These are phyloP conservation scores for Philereme vetulata DNA, from an alignment of 2,888 invertebrate genomes.

Conservation along the genomic window DNA sequence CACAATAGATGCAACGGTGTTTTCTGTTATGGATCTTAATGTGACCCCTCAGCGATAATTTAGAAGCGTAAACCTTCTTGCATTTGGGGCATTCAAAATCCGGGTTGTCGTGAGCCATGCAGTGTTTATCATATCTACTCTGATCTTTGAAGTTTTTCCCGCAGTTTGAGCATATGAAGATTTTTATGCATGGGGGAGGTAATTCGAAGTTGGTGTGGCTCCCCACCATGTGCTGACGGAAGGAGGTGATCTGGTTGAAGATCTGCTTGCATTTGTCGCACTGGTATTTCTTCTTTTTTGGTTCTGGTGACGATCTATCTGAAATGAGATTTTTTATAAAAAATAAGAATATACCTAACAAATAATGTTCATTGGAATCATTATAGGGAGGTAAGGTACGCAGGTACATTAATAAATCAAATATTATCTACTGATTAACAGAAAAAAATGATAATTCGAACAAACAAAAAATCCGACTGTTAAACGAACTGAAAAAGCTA, in stretches of 20 bases:
- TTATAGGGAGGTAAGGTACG: no score
- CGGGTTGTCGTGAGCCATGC: conserved; percentile 72
- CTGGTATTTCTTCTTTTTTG: conserved; percentile 61
- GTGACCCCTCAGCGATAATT: conserved; percentile 70
- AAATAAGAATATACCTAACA: no score
- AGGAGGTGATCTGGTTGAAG: conserved; percentile 62
- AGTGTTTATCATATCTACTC: conserved; percentile 67
- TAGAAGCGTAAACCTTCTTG: conserved; percentile 75
- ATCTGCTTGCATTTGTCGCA: conserved; percentile 74
- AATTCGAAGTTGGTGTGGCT: conserved; percentile 46
- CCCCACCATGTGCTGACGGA: conserved; percentile 63
- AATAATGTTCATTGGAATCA: no score
- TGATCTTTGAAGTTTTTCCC: conserved; percentile 65
- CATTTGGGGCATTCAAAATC: conserved; percentile 73
- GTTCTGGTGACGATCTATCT: conserved; percentile 35
- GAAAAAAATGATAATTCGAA: no score
- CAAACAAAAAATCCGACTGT: no score
- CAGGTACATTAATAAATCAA: no score
- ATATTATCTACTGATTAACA: no score
- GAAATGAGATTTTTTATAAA: conserved; percentile 4
- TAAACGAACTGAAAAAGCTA: no score
- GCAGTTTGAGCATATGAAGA: conserved; percentile 65
- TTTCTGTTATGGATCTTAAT: conserved; percentile 66
- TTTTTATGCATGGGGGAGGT: conserved; percentile 40
- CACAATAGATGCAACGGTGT: conserved; percentile 59